phyloP scores from a whole-genome alignment of 2,797 vertebrate genomes.

The Coregonus suidteri region DNA sequence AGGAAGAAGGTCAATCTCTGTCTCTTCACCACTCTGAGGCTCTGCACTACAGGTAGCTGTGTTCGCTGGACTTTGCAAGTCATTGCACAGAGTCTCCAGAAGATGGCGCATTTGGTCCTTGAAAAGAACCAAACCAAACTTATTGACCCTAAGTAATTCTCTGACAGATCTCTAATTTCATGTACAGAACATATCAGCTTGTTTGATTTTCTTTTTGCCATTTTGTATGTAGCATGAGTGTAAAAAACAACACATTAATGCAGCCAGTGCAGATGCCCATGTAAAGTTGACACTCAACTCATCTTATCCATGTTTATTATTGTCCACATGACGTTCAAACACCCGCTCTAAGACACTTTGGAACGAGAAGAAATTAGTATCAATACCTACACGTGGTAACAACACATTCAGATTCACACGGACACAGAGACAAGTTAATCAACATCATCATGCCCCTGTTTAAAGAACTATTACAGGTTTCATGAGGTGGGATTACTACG shows the following conservation, averaged over 20 bases:
- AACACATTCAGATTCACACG: not conserved
- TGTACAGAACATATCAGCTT: not conserved
- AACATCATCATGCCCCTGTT: constrained; percentile 4
- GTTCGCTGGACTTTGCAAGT: constrained; percentile 72
- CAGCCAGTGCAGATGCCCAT: not conserved
- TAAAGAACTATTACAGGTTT: constrained; percentile 5
- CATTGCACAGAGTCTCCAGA: constrained; percentile 81
- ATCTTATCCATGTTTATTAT: constrained; percentile 84
- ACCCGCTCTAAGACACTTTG: constrained; percentile 83
- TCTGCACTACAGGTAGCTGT: constrained; percentile 32
- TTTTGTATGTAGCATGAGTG: not conserved
- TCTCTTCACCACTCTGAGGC: constrained; percentile 16
- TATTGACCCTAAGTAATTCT: not conserved
- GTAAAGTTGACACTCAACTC: constrained; percentile 73
- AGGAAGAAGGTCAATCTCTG: constrained; percentile 35
- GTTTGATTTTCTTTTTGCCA: not conserved
- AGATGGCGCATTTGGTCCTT: constrained; percentile 91
- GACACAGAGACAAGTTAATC: constrained; percentile 4
- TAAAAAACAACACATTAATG: not conserved
- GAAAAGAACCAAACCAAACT: constrained; percentile 39
- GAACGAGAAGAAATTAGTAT: constrained; percentile 36
- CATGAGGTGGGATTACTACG: not conserved
- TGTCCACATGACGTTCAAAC: constrained; percentile 84
- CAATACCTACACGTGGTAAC: constrained; percentile 27
- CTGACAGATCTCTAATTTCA: not conserved